Percentiles rank a stretch among this genome's conserved stretches.
These are phyloP conservation scores for Rhinophrynus dorsalis DNA, from an alignment of 2,797 vertebrate genomes.

Conservation along the genomic window DNA sequence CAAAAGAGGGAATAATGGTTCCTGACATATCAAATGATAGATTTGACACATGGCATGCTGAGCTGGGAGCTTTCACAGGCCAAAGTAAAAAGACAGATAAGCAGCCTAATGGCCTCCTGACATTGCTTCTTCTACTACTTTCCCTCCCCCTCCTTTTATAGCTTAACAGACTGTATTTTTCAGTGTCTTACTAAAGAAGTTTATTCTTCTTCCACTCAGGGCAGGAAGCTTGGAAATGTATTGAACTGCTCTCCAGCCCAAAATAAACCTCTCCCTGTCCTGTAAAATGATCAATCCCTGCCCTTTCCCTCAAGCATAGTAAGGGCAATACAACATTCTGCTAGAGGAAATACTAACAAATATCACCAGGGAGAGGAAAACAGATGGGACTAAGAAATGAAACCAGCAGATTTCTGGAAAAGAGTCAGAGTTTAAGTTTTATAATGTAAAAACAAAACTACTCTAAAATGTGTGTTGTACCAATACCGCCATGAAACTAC, in stretches of 20 bases:
- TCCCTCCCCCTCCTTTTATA: slow-evolving; percentile 29
- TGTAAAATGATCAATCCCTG: slow-evolving; percentile 75
- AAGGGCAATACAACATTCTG: slow-evolving; percentile 71
- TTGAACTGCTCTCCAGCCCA: slow-evolving; percentile 52
- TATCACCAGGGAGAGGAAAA: slow-evolving; percentile 73
- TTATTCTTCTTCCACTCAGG: slow-evolving; percentile 51
- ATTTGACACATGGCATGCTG: slow-evolving; percentile 82
- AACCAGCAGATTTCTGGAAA: slow-evolving; percentile 76
- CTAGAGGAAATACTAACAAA: slow-evolving; percentile 79
- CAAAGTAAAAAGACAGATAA: slow-evolving; percentile 84
- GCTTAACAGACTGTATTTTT: slow-evolving; percentile 53
- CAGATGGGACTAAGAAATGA: slow-evolving; percentile 77
- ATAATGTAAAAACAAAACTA: slow-evolving; percentile 65
- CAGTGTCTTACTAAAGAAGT: slow-evolving; percentile 44
- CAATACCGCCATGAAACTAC: slow-evolving; percentile 52
- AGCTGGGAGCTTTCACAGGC: slow-evolving; percentile 75
- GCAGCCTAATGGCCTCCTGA: slow-evolving; percentile 82
- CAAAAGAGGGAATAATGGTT: slow-evolving; percentile 89
- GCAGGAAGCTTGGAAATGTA: slow-evolving; percentile 57
- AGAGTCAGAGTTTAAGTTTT: slow-evolving; percentile 66
- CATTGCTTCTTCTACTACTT: slow-evolving; percentile 60
- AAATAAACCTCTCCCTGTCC: slow-evolving; percentile 66
- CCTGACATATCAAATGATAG: slow-evolving; percentile 88
- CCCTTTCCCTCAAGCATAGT: slow-evolving; percentile 66
- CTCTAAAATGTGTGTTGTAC: slow-evolving; percentile 65